Evolutionary conservation across 1,140 invertebrate species (phyloP), one percentile per base, ranked within the genome.

Genomic region (Lasaia peninsularis): DNA sequence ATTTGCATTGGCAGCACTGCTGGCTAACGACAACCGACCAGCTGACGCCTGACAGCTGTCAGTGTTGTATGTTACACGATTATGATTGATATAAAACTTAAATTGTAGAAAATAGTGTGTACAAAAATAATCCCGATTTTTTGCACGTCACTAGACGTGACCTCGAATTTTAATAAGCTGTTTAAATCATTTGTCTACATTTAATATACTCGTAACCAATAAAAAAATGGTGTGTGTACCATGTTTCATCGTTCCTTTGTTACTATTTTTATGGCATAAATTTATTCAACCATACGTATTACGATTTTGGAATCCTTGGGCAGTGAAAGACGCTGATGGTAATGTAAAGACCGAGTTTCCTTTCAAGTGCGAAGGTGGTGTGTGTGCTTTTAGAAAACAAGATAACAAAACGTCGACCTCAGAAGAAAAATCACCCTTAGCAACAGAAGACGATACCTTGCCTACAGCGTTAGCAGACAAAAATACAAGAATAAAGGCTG

Each of bases 231-330:
- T 95, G 70, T 95, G 94, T 73, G 90, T 95, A 51, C 94, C 94
- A 2, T 95, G 94, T 73, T 94, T 95, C 66, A 92, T 95, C 37
- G 92, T 95, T 73, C 94, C 94, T 1, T 76, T 94, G 34, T 79
- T 95, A 21, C 86, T 95, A 0, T 95, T 93, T 65, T 91, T 95
- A 59, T 95, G 94, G 92, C 94, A 95, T 80, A 92, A 92, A 67
- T 95, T 93, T 71, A 90, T 95, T 49, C 94, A 95, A 69, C 94
- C 94, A 0, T 91, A 94, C 35, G 80, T 94, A 24, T 67, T 94
- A 55, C 92, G 91, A 56, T 93, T 94, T 73, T 95, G 94, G 94
- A 95, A 95, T 83, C 94, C 94, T 12, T 95, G 93, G 92, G 92
- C 90, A 49, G 90, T 91, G 2, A 91, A 91, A 69, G 90, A 92